phyloP scores from a whole-genome alignment of 2,888 invertebrate species.

The Drosophila pseudotakahashii region DNA sequence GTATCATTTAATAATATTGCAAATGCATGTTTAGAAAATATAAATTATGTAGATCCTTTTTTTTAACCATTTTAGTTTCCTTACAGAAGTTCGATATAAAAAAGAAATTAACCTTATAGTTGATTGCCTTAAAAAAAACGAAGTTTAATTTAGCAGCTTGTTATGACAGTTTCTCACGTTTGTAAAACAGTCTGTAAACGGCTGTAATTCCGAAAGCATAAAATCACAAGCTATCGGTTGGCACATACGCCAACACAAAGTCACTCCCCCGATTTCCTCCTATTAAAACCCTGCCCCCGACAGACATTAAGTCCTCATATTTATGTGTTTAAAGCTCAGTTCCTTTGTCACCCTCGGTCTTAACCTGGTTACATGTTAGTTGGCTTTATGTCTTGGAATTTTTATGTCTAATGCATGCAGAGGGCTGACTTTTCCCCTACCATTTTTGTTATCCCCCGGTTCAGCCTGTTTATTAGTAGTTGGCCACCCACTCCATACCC shows the following conservation, averaged over 20 bases:
- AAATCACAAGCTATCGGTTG: conserved; percentile 21
- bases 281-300: not conserved
- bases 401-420: conserved; percentile 64
- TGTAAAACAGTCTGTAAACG: conserved; percentile 15
- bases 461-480: conserved; percentile 69
- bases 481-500: conserved; percentile 43
- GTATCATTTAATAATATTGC: no score
- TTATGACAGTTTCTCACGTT: conserved; percentile 25
- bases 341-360: conserved; percentile 36
- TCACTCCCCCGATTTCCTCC: conserved; percentile 4
- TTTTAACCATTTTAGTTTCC: no score
- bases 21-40: no score
- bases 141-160: conserved; percentile 8
- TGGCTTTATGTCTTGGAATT: conserved; percentile 66
- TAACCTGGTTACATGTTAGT: conserved; percentile 54
- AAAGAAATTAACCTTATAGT: no score
- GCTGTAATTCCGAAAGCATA: conserved; percentile 24
- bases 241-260: conserved; percentile 21
- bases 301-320: conserved; percentile 51
- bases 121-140: conserved; percentile 7
- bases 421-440: conserved; percentile 16
- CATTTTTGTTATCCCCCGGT: not conserved
- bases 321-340: conserved; percentile 56
- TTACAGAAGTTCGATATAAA: no score
- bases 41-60: no score